phyloP scores from a whole-genome alignment of 2,113 vertebrate genomes.

The Labrus mixtus region DNA sequence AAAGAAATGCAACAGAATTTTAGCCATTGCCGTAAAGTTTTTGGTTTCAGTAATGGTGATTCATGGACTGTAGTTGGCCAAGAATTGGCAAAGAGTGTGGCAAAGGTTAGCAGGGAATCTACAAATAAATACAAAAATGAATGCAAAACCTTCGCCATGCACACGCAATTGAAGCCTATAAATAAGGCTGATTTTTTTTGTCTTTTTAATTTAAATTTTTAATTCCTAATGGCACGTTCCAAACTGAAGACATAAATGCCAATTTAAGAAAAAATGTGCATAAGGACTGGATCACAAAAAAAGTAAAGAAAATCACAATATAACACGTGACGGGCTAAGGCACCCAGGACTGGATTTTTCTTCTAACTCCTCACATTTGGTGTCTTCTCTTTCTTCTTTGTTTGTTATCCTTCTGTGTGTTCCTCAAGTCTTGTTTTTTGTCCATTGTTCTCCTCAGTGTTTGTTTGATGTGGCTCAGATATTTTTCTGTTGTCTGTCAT shows the following conservation, averaged over 20 bases:
- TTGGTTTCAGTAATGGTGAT: too few relatives aligned
- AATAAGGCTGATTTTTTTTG: too few relatives aligned
- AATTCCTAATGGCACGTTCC: not conserved
- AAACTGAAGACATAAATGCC: not conserved
- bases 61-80: too few relatives aligned
- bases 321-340: not conserved
- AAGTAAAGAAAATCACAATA: not conserved
- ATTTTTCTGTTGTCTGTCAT: constrained; percentile 22
- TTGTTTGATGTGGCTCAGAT: constrained; percentile 20
- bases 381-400: not conserved
- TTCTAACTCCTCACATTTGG: constrained; percentile 20
- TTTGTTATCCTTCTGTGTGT: not conserved
- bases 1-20: too few relatives aligned
- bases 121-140: too few relatives aligned
- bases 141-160: too few relatives aligned
- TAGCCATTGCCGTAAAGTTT: too few relatives aligned
- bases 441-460: constrained; percentile 26
- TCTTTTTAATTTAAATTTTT: too few relatives aligned
- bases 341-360: constrained; percentile 37
- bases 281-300: too few relatives aligned
- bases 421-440: not conserved
- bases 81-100: too few relatives aligned
- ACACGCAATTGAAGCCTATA: too few relatives aligned
- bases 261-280: not conserved
- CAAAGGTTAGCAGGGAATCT: too few relatives aligned